A percentile compares a stretch with the other conserved stretches of the same genome.
Conservation (phyloP, 2,888 invertebrate species). For the Platycheirus rosarum region DNA sequence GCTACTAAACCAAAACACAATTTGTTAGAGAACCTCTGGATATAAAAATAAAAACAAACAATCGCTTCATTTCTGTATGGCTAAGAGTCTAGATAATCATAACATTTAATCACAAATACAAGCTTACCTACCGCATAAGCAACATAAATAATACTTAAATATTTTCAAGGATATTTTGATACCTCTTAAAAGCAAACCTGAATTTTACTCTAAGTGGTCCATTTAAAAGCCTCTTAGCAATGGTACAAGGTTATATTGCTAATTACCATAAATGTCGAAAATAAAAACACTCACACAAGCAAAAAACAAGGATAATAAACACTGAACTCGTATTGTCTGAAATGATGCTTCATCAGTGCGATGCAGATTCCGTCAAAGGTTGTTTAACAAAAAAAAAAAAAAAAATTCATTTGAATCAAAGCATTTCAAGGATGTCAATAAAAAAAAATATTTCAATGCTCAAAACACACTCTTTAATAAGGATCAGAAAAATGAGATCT, state of each 20-base stretch:
- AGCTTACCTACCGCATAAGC: neutral
- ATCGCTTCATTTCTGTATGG: too few species aligned
- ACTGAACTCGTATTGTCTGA: conserved; percentile 30
- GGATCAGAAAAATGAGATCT: conserved; percentile 13
- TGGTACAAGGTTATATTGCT: conserved; percentile 32
- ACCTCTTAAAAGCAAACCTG: neutral
- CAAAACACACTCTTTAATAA: conserved; percentile 19
- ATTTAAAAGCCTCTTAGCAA: conserved; percentile 6
- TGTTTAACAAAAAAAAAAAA: neutral
- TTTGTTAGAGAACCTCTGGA: too few species aligned
- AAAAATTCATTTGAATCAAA: conserved; percentile 7
- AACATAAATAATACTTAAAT: neutral
- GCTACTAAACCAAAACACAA: too few species aligned
- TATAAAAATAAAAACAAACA: too few species aligned
- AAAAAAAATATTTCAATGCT: neutral
- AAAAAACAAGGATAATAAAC: conserved; percentile 3
- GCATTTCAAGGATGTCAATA: conserved; percentile 16
- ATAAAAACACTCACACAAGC: neutral
- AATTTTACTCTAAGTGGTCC: conserved; percentile 7
- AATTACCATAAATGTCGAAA: conserved; percentile 36
- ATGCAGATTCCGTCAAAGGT: conserved; percentile 12
- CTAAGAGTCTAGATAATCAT: too few species aligned
- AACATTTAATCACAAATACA: neutral
- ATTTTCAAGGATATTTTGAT: neutral
- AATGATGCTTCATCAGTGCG: conserved; percentile 4